A percentile compares a stretch with the other conserved stretches of the same genome.
phyloP scores from a whole-genome alignment of 2,797 vertebrate species.

The Helarctos malayanus region DNA sequence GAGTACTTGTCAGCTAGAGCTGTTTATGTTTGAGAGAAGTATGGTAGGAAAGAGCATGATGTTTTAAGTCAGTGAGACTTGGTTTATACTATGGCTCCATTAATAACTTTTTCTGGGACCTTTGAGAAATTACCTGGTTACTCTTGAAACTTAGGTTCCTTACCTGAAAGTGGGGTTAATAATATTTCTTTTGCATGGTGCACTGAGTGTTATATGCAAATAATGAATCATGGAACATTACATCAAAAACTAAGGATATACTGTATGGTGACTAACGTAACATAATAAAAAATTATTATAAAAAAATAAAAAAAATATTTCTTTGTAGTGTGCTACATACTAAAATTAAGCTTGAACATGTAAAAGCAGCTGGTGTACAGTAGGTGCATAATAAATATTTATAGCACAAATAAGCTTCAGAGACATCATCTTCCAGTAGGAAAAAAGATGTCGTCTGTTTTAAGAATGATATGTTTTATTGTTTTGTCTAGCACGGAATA shows the following conservation, averaged over 20 bases:
- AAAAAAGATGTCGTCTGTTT: slow-evolving; percentile 8
- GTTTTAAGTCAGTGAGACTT: background rate
- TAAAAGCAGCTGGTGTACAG: background rate
- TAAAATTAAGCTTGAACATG: background rate
- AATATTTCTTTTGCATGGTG: background rate
- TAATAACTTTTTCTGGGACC: background rate
- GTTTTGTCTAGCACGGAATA: slow-evolving; percentile 12
- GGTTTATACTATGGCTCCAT: background rate
- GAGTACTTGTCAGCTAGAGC: background rate
- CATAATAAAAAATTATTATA: no score
- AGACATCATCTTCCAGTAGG: background rate
- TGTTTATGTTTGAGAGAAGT: background rate
- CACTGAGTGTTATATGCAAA: no score
- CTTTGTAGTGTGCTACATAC: background rate
- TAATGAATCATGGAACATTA: no score
- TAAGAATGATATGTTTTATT: background rate
- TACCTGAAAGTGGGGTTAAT: background rate
- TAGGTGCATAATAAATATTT: background rate
- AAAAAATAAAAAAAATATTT: background rate
- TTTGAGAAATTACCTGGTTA: background rate
- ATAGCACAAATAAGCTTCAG: background rate
- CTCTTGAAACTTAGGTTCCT: background rate
- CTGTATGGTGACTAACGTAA: no score
- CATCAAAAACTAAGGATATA: no score
- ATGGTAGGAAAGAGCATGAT: background rate